phyloP scores from a whole-genome alignment of 2,888 invertebrate species.

The Rhagonycha fulva region DNA sequence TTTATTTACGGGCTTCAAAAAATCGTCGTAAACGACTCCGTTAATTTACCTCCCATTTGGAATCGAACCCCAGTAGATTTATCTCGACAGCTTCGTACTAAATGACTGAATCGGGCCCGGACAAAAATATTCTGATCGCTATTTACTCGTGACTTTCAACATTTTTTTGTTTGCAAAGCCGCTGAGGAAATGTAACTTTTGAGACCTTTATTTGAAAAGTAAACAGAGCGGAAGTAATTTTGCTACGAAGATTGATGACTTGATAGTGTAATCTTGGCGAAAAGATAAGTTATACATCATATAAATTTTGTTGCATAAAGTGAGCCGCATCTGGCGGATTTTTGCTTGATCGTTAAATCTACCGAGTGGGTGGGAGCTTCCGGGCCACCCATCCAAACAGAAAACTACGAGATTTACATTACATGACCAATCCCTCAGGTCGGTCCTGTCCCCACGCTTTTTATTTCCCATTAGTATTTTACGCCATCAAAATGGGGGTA shows the following conservation, averaged over 20 bases:
- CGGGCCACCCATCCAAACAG: no score
- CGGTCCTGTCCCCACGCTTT: background rate
- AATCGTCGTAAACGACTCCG: no score
- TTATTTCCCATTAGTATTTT: background rate
- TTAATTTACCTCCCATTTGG: no score
- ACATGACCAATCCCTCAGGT: background rate
- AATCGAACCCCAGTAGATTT: no score
- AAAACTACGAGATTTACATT: background rate
- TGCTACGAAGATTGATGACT: slow-evolving; percentile 11
- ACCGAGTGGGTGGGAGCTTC: background rate
- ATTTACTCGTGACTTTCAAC: background rate
- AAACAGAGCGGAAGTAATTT: slow-evolving; percentile 7
- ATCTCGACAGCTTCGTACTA: no score
- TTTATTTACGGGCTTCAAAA: no score
- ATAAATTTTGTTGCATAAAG: background rate
- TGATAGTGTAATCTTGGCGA: background rate
- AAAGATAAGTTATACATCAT: background rate
- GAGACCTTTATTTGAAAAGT: background rate
- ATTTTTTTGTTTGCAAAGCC: background rate
- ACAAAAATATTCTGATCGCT: background rate
- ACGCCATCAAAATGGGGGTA: background rate
- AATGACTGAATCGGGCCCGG: background rate
- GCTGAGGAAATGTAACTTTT: background rate
- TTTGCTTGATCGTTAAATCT: background rate
- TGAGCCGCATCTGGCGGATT: background rate